Percentiles rank a stretch among this genome's conserved stretches.
phyloP scores from a whole-genome alignment of 2,113 vertebrate species.

The Gobius niger region DNA sequence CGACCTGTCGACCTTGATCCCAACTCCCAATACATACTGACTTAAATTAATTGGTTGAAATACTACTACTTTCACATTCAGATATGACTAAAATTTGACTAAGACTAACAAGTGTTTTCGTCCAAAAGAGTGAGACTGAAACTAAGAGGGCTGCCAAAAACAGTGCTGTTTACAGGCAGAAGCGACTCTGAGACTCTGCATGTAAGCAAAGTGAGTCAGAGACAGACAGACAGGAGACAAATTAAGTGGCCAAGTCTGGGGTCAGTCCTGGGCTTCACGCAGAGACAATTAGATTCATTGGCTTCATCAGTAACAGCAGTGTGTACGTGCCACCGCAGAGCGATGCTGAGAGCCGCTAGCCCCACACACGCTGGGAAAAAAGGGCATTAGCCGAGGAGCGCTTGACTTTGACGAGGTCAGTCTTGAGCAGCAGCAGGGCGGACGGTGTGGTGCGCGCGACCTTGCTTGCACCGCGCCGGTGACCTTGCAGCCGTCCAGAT shows the following conservation, averaged over 20 bases:
- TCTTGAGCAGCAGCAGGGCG: constrained; percentile 61
- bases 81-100: no score
- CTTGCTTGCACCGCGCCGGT: constrained; percentile 54
- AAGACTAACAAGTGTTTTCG: no score
- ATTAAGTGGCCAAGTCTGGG: constrained; percentile 58
- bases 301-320: constrained; percentile 62
- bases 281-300: constrained; percentile 63
- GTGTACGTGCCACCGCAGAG: constrained; percentile 38
- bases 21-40: no score
- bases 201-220: constrained; percentile 26
- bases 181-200: background rate
- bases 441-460: constrained; percentile 59
- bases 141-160: background rate
- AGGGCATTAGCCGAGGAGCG: constrained; percentile 54
- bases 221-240: constrained; percentile 36
- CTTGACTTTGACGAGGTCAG: constrained; percentile 73
- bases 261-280: constrained; percentile 55
- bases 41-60: no score
- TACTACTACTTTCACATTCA: no score
- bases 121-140: no score
- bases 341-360: constrained; percentile 29
- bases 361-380: constrained; percentile 46
- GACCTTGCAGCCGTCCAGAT: constrained; percentile 56
- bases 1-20: no score
- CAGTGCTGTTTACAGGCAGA: background rate